Conservation (phyloP, 2,113 vertebrate species). For the Numenius arquata region DNA sequence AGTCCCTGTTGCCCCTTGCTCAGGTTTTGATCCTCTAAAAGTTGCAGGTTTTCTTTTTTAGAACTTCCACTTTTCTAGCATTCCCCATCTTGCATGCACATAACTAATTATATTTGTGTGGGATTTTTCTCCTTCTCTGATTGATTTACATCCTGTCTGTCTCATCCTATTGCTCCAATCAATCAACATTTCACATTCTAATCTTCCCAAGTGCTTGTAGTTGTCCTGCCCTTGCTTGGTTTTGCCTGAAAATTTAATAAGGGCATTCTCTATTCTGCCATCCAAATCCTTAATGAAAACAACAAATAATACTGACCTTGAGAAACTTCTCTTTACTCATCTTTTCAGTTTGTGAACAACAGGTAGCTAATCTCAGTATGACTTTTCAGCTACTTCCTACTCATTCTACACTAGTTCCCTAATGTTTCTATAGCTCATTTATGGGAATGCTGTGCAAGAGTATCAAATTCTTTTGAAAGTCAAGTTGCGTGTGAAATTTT, state of each 20-base stretch:
- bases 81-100: not conserved
- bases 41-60: not conserved
- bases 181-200: not conserved
- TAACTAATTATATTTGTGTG: not conserved
- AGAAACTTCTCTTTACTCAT: not conserved
- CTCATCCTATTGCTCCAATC: not conserved
- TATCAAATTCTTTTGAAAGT: not conserved
- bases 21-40: not conserved
- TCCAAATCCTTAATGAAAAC: not conserved
- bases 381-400: not conserved
- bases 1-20: not conserved
- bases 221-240: not conserved
- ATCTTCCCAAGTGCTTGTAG: not conserved
- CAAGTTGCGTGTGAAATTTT: not conserved
- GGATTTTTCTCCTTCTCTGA: not conserved
- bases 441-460: not conserved
- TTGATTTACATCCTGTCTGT: not conserved
- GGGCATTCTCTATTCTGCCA: not conserved
- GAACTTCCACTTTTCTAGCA: not conserved
- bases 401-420: not conserved
- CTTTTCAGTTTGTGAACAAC: not conserved
- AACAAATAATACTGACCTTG: not conserved
- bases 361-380: not conserved
- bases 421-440: not conserved
- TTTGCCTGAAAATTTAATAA: not conserved